These are phyloP conservation scores for Sinohyriopsis cumingii DNA, from an alignment of 2,888 invertebrate species.

Conservation along the genomic window DNA sequence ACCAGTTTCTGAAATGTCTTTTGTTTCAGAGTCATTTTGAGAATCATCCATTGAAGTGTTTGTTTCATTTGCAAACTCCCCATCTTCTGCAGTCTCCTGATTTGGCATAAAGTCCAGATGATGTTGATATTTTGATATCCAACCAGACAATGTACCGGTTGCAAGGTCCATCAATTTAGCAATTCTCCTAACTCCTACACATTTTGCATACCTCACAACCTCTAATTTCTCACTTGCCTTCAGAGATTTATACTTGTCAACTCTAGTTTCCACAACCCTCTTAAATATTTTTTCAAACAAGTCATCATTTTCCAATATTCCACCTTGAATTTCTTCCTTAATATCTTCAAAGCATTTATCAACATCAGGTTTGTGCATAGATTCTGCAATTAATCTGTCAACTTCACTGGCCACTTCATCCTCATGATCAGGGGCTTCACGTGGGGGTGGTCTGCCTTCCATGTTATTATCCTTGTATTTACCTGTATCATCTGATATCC, in stretches of 20 bases:
- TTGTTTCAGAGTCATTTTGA: background rate
- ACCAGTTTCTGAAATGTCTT: background rate
- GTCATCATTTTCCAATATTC: slow-evolving; percentile 21
- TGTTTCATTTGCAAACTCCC: background rate
- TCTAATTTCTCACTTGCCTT: slow-evolving; percentile 36
- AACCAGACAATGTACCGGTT: slow-evolving; percentile 35
- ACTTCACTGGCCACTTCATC: slow-evolving; percentile 16
- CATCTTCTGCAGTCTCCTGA: slow-evolving; percentile 1
- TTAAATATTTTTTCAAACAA: slow-evolving; percentile 28
- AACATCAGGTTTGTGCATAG: slow-evolving; percentile 21
- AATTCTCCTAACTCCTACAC: slow-evolving; percentile 29
- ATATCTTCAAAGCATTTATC: slow-evolving; percentile 29
- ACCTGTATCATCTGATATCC: background rate
- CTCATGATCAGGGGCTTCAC: background rate
- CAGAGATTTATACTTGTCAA: slow-evolving; percentile 32
- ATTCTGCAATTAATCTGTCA: slow-evolving; percentile 29
- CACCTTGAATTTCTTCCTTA: slow-evolving; percentile 19
- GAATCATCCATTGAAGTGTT: background rate
- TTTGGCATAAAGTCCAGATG: slow-evolving; percentile 16
- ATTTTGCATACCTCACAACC: slow-evolving; percentile 30
- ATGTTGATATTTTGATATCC: slow-evolving; percentile 32
- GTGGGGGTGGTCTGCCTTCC: too few relatives aligned
- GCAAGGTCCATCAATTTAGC: slow-evolving; percentile 36
- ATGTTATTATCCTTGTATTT: background rate
- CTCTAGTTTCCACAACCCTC: slow-evolving; percentile 21